Conservation (phyloP, 2,797 vertebrate genomes). For the Spea hammondii region DNA sequence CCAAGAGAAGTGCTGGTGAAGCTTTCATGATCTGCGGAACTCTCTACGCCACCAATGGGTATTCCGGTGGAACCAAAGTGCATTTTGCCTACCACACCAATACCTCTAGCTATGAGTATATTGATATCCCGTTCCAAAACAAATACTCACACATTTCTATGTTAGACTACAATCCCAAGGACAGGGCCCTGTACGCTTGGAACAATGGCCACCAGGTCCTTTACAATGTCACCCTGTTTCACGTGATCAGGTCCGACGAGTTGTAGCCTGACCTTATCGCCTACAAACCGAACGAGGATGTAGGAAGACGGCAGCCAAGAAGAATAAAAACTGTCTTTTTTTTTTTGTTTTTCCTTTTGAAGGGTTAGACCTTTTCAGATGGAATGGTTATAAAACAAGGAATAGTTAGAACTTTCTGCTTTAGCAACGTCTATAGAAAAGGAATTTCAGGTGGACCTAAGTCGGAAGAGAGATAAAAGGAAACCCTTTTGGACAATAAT, state of each 20-base stretch:
- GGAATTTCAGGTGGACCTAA: slow-evolving; percentile 71
- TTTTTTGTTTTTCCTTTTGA: slow-evolving; percentile 5
- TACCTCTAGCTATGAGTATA: slow-evolving; percentile 96
- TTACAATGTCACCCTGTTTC: slow-evolving; percentile 96
- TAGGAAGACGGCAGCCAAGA: slow-evolving; percentile 58
- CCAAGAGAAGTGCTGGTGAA: slow-evolving; percentile 91
- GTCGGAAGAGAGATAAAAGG: slow-evolving; percentile 49
- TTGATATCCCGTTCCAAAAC: slow-evolving; percentile 94
- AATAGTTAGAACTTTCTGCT: slow-evolving; percentile 1
- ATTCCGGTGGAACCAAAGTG: slow-evolving; percentile 94
- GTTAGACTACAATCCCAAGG: slow-evolving; percentile 97
- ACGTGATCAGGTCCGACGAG: slow-evolving; percentile 91
- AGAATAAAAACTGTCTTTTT: not conserved
- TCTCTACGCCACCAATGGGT: slow-evolving; percentile 94
- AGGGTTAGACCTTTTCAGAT: not conserved
- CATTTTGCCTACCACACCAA: slow-evolving; percentile 98
- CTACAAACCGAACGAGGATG: slow-evolving; percentile 38
- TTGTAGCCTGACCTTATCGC: slow-evolving; percentile 71
- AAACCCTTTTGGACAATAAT: slow-evolving; percentile 65
- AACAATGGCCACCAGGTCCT: slow-evolving; percentile 97
- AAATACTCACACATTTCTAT: slow-evolving; percentile 98
- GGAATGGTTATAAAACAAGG: not conserved
- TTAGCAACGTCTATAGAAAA: slow-evolving; percentile 42
- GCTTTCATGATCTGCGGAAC: slow-evolving; percentile 98
- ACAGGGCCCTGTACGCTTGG: slow-evolving; percentile 94